Percentiles rank a stretch among this genome's conserved stretches.
phyloP scores from a whole-genome alignment of 2,113 vertebrate species.

The Apteryx mantelli region DNA sequence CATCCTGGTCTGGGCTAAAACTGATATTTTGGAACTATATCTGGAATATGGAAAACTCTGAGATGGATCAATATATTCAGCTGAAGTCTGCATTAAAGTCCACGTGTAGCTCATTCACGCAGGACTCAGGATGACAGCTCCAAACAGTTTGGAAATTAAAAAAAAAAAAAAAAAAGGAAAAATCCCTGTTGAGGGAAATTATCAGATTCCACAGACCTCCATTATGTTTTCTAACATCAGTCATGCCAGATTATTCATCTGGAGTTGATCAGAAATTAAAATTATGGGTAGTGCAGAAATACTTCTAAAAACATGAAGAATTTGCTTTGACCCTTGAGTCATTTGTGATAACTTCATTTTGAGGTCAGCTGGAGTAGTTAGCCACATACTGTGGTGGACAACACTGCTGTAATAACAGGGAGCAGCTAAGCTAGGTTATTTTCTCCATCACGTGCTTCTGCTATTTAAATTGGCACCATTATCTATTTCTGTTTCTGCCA shows the following conservation, averaged over 20 bases:
- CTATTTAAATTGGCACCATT: not conserved
- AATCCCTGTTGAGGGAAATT: not conserved
- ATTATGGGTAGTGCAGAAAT: not conserved
- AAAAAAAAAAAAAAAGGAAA: not conserved
- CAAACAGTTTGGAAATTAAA: not conserved
- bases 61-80: not conserved
- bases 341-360: not conserved
- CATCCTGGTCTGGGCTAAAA: not conserved
- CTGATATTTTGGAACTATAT: not conserved
- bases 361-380: not conserved
- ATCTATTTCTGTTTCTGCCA: not conserved
- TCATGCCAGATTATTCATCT: not conserved
- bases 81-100: not conserved
- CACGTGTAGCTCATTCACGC: rapidly evolving
- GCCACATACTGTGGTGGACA: not conserved
- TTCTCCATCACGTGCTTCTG: not conserved
- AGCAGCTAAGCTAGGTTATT: not conserved
- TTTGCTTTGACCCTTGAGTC: not conserved
- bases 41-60: not conserved
- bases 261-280: not conserved
- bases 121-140: not conserved
- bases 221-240: not conserved
- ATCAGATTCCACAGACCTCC: not conserved
- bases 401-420: not conserved
- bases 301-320: not conserved